Evolutionary conservation across 2,797 vertebrate genomes (phyloP).

Genomic region (Falco concolor): DNA sequence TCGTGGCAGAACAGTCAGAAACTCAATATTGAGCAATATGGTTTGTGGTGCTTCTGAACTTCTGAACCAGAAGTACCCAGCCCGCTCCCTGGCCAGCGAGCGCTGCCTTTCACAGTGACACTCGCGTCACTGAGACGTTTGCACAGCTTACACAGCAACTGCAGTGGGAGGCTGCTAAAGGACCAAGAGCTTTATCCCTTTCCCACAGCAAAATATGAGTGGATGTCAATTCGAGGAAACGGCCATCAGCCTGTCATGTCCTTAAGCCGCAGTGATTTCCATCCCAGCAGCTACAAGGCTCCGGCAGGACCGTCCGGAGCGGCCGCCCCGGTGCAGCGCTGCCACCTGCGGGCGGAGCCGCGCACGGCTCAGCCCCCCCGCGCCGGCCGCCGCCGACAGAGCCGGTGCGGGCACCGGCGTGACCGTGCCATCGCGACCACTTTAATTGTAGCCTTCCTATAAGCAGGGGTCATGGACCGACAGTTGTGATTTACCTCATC

Average conservation of each 20-base stretch:
- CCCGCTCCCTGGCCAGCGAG: background rate
- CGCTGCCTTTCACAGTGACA: background rate
- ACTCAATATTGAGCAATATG: rapidly evolving
- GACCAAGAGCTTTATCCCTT: background rate
- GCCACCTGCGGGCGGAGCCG: too few species aligned
- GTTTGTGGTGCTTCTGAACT: background rate
- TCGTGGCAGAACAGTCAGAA: background rate
- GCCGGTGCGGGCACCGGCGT: rapidly evolving
- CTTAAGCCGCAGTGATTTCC: conserved; percentile 8
- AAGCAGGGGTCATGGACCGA: background rate
- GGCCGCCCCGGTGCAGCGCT: too few species aligned
- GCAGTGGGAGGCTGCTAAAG: background rate
- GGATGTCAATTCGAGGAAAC: background rate
- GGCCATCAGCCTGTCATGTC: background rate
- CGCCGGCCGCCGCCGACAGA: too few species aligned
- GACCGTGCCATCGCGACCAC: background rate
- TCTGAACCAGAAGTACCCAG: background rate
- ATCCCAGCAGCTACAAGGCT: background rate
- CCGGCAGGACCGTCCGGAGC: too few species aligned
- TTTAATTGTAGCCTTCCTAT: background rate
- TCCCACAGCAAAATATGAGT: background rate
- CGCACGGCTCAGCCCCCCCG: too few species aligned
- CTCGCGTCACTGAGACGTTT: background rate
- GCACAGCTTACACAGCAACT: background rate
- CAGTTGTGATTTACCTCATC: background rate